Evolutionary conservation across 2,888 invertebrate genomes (phyloP).

Genomic region (Acanthosepion esculentum): DNA sequence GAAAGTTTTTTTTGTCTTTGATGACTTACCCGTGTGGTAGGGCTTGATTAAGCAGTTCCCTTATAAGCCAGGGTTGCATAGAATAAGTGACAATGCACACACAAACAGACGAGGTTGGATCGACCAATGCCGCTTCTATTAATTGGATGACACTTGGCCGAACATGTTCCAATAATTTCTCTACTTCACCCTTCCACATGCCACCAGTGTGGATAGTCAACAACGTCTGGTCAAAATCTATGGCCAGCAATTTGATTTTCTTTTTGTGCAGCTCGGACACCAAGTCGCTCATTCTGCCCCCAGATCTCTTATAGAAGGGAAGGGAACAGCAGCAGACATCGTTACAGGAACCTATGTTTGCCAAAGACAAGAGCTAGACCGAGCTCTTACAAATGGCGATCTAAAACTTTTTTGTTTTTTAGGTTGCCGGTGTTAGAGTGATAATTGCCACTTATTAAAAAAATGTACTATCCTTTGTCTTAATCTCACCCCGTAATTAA

Average conservation of each 20-base stretch:
- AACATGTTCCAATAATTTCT: constrained; percentile 64
- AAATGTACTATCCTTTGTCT: not conserved
- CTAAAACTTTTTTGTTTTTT: not conserved
- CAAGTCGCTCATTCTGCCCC: constrained; percentile 50
- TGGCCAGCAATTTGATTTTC: constrained; percentile 68
- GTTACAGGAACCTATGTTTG: not conserved
- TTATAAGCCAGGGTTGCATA: constrained; percentile 67
- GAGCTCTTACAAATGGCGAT: constrained; percentile 2
- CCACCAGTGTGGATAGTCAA: constrained; percentile 71
- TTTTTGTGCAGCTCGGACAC: constrained; percentile 61
- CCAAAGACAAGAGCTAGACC: not conserved
- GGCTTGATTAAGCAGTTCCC: constrained; percentile 60
- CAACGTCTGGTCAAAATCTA: constrained; percentile 72
- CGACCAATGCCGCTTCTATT: constrained; percentile 63
- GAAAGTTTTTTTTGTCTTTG: not conserved
- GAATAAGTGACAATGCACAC: constrained; percentile 72
- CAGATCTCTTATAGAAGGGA: not conserved
- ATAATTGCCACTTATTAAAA: not conserved
- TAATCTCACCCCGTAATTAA: too few relatives aligned
- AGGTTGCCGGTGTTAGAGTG: not conserved
- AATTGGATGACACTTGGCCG: constrained; percentile 69
- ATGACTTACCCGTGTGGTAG: constrained; percentile 42
- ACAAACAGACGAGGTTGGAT: constrained; percentile 55
- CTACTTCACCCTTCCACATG: constrained; percentile 66
- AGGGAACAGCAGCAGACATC: constrained; percentile 33